Evolutionary conservation across 2,888 invertebrate genomes (phyloP).

Genomic region (Nomada flava): DNA sequence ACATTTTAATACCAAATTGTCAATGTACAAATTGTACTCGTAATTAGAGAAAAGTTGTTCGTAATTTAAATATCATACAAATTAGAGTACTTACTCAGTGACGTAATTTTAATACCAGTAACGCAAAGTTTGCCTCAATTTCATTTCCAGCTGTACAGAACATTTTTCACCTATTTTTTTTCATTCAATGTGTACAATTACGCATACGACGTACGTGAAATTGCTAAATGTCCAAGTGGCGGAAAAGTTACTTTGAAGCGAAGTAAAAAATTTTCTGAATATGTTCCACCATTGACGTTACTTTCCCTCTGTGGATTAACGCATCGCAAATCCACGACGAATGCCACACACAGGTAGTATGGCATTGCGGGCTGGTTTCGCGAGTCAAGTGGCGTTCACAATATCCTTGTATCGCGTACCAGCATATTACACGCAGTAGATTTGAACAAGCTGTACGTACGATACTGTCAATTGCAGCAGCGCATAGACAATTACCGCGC

Average conservation of each 20-base stretch:
- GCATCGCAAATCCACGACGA: not conserved
- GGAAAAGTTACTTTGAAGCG: not conserved
- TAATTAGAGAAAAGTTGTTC: too few species aligned
- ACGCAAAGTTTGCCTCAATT: too few species aligned
- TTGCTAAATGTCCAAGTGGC: not conserved
- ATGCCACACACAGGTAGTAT: not conserved
- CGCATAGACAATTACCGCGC: not conserved
- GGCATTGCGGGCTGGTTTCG: not conserved
- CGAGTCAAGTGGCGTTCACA: not conserved
- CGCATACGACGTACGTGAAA: too few species aligned
- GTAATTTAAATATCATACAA: too few species aligned
- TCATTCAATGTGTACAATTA: too few species aligned
- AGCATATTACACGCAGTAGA: not conserved
- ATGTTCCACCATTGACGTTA: not conserved
- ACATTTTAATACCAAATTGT: too few species aligned
- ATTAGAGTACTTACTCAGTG: too few species aligned
- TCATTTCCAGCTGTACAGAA: too few species aligned
- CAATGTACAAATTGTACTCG: too few species aligned
- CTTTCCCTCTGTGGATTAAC: not conserved
- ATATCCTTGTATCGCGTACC: slow-evolving; percentile 3
- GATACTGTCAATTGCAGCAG: slow-evolving; percentile 2
- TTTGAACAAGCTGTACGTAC: not conserved
- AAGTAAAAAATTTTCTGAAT: too few species aligned
- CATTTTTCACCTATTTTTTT: too few species aligned
- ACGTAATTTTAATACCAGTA: too few species aligned